Evolutionary conservation across 2,113 vertebrate species (phyloP), one percentile per base, ranked within the genome.

Genomic region (Sylvietta virens): DNA sequence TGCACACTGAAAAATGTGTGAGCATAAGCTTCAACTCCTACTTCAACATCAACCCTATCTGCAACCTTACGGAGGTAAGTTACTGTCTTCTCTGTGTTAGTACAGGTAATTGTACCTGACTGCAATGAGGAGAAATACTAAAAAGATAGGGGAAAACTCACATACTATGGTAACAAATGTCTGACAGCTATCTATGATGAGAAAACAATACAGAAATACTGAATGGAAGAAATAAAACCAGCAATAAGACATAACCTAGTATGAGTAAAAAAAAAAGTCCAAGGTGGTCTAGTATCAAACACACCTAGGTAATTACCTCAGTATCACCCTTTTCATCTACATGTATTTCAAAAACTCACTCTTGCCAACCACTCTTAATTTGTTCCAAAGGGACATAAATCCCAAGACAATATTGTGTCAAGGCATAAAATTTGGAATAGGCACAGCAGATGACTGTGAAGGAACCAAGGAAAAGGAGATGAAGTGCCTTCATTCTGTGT

Each of bases 21-120:
- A 64, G 4, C 22, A 37, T 26, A 54, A 69, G 11, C 13, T 79
- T 76, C 37, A 24, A 10, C 33, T 20, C 5, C 13, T 1, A 1
- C 35, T 82, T 39, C 21, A 82, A 35, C 9, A 79, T 11, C 66
- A 87, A 42, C 5, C 8, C 3, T 17, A 3, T 47, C 65, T 64
- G 14, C 15, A 56, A 9, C 1, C 0, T 1, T 47, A 42, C 1
- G 31, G 44, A 70, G 7, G 6, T 35, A 72, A 76, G 17, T 58
- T 35, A 39, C 9, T 53, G 13, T 50, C 19, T 78, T 50, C 12
- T 50, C 30, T 78, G 6, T 1, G n/a, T 61, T 72, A 80, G n/a
- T 37, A 48, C 15, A 88, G 11, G 27, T 86, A 81, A 50, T 28
- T 37, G 23, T n/a, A 51, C 19, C 58, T 31, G 39, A 54, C 10